A percentile compares a stretch with the other conserved stretches of the same genome.
phyloP scores from a whole-genome alignment of 1,140 invertebrate species.

The Heliconius himera region DNA sequence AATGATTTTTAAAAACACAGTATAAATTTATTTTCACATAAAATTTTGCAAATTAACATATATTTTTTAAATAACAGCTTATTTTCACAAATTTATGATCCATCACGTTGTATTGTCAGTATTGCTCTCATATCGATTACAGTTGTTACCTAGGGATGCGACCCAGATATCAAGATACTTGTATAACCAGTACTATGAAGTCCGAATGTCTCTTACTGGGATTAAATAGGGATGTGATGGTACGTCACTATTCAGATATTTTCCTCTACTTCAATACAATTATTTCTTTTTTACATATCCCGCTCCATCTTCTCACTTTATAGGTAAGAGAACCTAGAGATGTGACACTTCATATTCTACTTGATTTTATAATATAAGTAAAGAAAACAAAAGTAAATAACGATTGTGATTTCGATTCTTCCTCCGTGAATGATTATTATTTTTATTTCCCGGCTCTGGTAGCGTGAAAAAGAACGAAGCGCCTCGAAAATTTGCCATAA shows the following conservation, averaged over 20 bases:
- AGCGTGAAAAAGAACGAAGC: too few relatives aligned
- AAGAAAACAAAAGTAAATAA: too few relatives aligned
- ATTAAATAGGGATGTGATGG: conserved; percentile 19
- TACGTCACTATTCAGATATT: not conserved
- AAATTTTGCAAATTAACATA: not conserved
- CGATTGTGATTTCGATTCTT: too few relatives aligned
- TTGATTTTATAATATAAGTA: too few relatives aligned
- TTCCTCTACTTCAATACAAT: not conserved
- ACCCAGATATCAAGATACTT: conserved; percentile 36
- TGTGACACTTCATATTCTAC: too few relatives aligned
- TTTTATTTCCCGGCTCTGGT: too few relatives aligned
- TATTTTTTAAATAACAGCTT: conserved; percentile 1
- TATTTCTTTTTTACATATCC: too few relatives aligned
- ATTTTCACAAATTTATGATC: not conserved
- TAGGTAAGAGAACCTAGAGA: too few relatives aligned
- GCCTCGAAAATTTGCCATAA: too few relatives aligned
- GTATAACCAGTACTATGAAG: conserved; percentile 35
- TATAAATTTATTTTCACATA: not conserved
- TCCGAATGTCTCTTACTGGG: conserved; percentile 34
- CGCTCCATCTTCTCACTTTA: too few relatives aligned
- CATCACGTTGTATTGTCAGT: not conserved
- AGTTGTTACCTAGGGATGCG: conserved; percentile 25
- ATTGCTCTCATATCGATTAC: conserved; percentile 30
- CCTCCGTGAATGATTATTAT: too few relatives aligned
- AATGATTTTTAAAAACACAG: not conserved